Conservation (phyloP, 2,113 vertebrate genomes). For the Chiloscyllium plagiosum region DNA sequence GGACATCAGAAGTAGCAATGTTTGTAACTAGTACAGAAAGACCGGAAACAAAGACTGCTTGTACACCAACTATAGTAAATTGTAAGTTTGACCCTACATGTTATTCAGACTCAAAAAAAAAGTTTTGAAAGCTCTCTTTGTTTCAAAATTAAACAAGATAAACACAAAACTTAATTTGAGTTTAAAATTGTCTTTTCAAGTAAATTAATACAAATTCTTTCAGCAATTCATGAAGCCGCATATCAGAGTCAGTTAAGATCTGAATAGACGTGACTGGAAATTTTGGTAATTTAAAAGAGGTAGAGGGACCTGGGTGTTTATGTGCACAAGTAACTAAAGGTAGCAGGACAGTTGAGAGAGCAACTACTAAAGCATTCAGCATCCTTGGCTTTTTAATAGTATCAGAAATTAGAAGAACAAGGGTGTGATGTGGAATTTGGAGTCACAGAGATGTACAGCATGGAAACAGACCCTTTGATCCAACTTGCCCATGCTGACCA, state of each 20-base stretch:
- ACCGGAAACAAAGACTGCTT: slow-evolving; percentile 49
- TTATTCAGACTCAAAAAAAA: not conserved
- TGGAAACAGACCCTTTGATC: too few species aligned
- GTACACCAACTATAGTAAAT: slow-evolving; percentile 40
- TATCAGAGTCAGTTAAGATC: too few species aligned
- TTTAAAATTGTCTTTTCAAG: not conserved
- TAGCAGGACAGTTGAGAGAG: too few species aligned
- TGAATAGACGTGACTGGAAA: not conserved
- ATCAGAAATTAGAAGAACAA: too few species aligned
- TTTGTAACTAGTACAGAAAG: slow-evolving; percentile 54
- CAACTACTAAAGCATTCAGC: too few species aligned
- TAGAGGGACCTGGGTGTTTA: too few species aligned
- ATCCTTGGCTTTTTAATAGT: too few species aligned
- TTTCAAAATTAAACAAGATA: not conserved
- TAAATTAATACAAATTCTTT: not conserved
- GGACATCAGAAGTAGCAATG: slow-evolving; percentile 73
- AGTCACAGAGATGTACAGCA: too few species aligned
- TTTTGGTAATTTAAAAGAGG: not conserved
- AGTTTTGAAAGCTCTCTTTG: not conserved
- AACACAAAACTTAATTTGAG: not conserved
- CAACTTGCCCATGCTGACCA: too few species aligned
- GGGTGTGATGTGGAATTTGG: too few species aligned
- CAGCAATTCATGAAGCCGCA: not conserved
- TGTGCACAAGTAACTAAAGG: too few species aligned
- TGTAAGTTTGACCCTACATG: not conserved